These are phyloP conservation scores for Nesogale talazaci DNA, from an alignment of 2,113 vertebrate genomes.

Conservation along the genomic window DNA sequence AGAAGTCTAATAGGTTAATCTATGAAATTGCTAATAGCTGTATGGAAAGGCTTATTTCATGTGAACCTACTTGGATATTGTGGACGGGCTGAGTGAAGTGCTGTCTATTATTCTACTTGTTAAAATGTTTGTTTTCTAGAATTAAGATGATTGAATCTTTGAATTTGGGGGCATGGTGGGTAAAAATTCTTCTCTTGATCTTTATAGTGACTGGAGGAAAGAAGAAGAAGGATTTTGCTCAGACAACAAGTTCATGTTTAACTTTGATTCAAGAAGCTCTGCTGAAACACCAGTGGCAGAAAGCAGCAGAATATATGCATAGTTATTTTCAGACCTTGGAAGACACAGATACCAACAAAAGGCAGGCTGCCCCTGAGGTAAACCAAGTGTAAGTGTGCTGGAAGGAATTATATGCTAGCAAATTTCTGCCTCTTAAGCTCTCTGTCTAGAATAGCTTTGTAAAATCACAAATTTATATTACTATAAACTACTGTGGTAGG, in stretches of 20 bases:
- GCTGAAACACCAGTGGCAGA: slow-evolving; percentile 92
- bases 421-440: neutral
- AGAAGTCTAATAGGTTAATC: neutral
- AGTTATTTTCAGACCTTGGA: slow-evolving; percentile 90
- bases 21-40: neutral
- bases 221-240: slow-evolving; percentile 85
- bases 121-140: neutral
- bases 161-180: neutral
- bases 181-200: slow-evolving; percentile 19
- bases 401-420: neutral
- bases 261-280: slow-evolving; percentile 89
- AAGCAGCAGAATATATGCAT: slow-evolving; percentile 89
- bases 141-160: neutral
- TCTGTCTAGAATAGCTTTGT: too few relatives aligned
- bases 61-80: neutral
- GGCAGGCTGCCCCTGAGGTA: slow-evolving; percentile 86
- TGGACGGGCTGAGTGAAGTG: neutral
- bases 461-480: too few relatives aligned
- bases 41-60: neutral
- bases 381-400: neutral
- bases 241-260: slow-evolving; percentile 87
- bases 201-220: slow-evolving; percentile 70
- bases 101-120: neutral
- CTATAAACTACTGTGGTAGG: too few relatives aligned
- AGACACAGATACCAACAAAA: slow-evolving; percentile 66